Conservation (phyloP, 2,888 invertebrate species). For the Byasa hedistus region DNA sequence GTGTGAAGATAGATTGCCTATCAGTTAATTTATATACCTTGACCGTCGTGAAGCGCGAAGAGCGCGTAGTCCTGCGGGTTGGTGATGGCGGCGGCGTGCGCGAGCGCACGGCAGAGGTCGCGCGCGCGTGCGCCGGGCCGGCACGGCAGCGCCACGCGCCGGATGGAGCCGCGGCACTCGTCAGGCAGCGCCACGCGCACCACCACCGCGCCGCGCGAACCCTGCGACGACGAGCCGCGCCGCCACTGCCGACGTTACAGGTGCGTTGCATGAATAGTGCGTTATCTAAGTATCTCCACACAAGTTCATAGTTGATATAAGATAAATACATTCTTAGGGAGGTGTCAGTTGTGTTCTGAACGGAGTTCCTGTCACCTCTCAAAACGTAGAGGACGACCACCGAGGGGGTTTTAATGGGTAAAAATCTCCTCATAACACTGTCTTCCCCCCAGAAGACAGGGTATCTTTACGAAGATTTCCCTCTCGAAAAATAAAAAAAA, state of each 20-base stretch:
- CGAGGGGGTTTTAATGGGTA: too few species aligned
- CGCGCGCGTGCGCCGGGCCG: conserved; percentile 95
- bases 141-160: conserved; percentile 94
- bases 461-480: too few species aligned
- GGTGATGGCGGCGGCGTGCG: conserved; percentile 96
- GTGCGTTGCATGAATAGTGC: too few species aligned
- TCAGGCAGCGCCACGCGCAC: conserved; percentile 96
- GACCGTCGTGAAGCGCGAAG: conserved; percentile 93
- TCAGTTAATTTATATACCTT: conserved; percentile 86
- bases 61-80: conserved; percentile 98
- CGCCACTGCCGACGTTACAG: conserved; percentile 6
- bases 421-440: too few species aligned
- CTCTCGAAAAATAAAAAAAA: too few species aligned
- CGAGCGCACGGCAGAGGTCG: conserved; percentile 96
- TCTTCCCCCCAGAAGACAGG: too few species aligned
- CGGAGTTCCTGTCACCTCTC: too few species aligned
- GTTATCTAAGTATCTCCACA: too few species aligned
- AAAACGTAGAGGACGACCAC: too few species aligned
- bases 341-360: too few species aligned
- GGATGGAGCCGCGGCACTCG: conserved; percentile 94
- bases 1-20: neutral
- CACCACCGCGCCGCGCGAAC: conserved; percentile 73
- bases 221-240: conserved; percentile 14
- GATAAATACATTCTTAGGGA: too few species aligned
- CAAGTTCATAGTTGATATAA: too few species aligned